Conservation (phyloP, 1,140 invertebrate species). For the Drosophila prosaltans region DNA sequence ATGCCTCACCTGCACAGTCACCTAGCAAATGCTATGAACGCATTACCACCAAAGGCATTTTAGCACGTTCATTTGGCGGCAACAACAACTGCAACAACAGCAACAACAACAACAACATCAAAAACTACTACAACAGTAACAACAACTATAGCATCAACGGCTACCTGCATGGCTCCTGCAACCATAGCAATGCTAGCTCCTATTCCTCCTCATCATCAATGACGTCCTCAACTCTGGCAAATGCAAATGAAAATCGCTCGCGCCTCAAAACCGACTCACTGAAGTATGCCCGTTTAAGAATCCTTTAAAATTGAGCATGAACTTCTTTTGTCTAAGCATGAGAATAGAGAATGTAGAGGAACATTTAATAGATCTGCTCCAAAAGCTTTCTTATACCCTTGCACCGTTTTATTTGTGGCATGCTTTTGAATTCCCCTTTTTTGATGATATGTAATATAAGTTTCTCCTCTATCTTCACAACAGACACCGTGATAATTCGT, state of each 20-base stretch:
- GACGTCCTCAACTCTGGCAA: conserved; percentile 65
- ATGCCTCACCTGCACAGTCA: conserved; percentile 62
- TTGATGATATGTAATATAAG: background rate
- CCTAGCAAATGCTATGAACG: conserved; percentile 57
- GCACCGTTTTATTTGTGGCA: conserved; percentile 19
- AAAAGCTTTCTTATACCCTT: conserved; percentile 16
- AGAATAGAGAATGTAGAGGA: conserved; percentile 4
- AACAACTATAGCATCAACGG: conserved; percentile 63
- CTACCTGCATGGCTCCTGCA: conserved; percentile 64
- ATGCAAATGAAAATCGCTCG: conserved; percentile 65
- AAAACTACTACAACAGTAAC: conserved; percentile 35
- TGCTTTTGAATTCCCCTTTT: background rate
- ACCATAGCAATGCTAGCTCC: conserved; percentile 50
- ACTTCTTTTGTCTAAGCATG: conserved; percentile 3
- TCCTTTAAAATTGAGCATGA: conserved; percentile 21
- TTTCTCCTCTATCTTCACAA: background rate
- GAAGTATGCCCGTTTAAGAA: conserved; percentile 73
- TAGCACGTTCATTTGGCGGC: conserved; percentile 50
- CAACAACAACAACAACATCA: conserved; percentile 20
- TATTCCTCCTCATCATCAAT: conserved; percentile 69
- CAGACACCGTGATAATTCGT: conserved; percentile 58
- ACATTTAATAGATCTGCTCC: conserved; percentile 1
- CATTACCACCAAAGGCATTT: conserved; percentile 68
- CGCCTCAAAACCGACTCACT: conserved; percentile 77
- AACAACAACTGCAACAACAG: conserved; percentile 13